phyloP scores from a whole-genome alignment of 2,113 vertebrate species.

The Salvelinus sp. region DNA sequence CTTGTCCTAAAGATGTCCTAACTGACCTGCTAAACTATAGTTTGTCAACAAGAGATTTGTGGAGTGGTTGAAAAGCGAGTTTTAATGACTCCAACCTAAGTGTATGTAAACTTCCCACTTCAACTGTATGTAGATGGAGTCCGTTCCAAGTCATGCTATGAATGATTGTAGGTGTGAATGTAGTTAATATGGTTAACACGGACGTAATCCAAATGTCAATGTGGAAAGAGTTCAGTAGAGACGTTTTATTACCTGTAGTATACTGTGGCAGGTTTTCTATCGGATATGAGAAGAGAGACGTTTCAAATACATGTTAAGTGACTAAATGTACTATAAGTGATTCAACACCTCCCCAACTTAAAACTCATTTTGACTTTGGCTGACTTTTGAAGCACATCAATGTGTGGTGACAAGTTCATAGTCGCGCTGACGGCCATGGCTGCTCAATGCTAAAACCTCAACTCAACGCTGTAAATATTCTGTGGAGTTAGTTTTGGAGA shows the following conservation, averaged over 20 bases:
- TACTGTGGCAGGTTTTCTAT: not conserved
- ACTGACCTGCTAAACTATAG: too few species aligned
- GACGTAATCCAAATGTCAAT: not conserved
- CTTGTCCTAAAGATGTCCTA: too few species aligned
- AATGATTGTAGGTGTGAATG: not conserved
- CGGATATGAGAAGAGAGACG: not conserved
- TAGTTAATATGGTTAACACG: not conserved
- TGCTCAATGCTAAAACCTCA: not conserved
- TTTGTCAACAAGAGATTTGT: too few species aligned
- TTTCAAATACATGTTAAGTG: not conserved
- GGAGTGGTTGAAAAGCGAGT: too few species aligned
- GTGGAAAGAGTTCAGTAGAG: not conserved
- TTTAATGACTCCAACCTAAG: too few species aligned
- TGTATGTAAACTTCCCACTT: too few species aligned
- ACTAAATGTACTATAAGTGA: not conserved
- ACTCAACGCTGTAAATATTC: slow-evolving; percentile 8
- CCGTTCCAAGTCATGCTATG: not conserved
- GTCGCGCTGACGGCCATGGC: too few species aligned
- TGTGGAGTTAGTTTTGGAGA: not conserved
- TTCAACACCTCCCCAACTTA: not conserved
- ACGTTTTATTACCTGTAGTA: not conserved
- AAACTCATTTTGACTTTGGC: slow-evolving; percentile 4
- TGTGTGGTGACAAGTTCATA: slow-evolving; percentile 7
- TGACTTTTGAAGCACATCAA: slow-evolving; percentile 5
- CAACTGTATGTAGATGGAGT: too few species aligned